Percentiles rank a stretch among this genome's conserved stretches.
These are phyloP conservation scores for Copsychus sechellarum DNA, from an alignment of 2,113 vertebrate species.

Conservation along the genomic window DNA sequence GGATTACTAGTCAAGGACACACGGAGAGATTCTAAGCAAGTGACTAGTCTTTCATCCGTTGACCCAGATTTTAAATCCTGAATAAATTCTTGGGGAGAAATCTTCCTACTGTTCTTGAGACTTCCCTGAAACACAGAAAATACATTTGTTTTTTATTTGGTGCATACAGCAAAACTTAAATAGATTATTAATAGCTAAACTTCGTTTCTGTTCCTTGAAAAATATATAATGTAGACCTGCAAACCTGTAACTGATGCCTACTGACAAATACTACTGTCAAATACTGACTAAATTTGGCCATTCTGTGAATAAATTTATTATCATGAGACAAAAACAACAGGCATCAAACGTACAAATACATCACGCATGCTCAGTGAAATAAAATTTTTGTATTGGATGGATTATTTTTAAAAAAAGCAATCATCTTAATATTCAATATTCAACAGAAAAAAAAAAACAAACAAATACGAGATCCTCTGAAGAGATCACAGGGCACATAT, in stretches of 20 bases:
- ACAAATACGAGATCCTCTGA: background rate
- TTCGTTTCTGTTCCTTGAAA: background rate
- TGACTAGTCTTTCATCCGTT: constrained; percentile 88
- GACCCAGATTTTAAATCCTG: constrained; percentile 88
- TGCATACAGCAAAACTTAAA: background rate
- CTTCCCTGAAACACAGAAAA: constrained; percentile 81
- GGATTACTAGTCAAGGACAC: constrained; percentile 97
- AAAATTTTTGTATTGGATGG: background rate
- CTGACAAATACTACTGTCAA: background rate
- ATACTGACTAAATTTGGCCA: background rate
- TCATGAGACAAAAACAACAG: background rate
- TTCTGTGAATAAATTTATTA: background rate
- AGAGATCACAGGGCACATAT: background rate
- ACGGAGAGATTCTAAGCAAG: constrained; percentile 90
- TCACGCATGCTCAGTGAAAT: background rate
- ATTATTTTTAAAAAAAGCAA: no score
- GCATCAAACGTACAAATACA: background rate
- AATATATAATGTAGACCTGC: background rate
- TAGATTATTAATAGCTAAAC: background rate
- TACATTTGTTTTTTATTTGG: background rate
- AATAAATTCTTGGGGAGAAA: constrained; percentile 93
- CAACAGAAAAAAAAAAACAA: background rate
- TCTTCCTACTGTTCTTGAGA: constrained; percentile 86
- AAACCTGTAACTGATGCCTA: background rate
- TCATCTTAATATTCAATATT: background rate